A percentile compares a stretch with the other conserved stretches of the same genome.
Conservation (phyloP, 2,113 vertebrate genomes). For the Jaculus jaculus region DNA sequence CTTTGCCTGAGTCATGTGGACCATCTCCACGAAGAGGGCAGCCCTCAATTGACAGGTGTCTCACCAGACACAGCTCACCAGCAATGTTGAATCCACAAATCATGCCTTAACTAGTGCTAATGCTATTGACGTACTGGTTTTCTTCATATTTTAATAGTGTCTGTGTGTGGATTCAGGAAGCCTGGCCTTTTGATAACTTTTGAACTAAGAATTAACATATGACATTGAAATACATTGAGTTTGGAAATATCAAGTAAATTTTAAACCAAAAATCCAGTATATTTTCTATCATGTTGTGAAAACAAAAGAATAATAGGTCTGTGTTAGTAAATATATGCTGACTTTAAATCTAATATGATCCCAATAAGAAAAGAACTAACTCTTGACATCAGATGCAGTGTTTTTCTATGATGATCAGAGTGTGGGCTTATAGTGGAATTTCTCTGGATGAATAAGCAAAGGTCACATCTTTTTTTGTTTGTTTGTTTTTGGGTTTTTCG, state of each 20-base stretch:
- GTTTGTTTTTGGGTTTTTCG: too few relatives aligned
- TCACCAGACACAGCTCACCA: background rate
- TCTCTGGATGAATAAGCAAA: constrained; percentile 7
- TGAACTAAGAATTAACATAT: background rate
- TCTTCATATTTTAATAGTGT: background rate
- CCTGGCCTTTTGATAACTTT: background rate
- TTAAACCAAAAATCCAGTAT: background rate
- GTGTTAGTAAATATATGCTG: constrained; percentile 4
- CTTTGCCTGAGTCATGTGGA: too few relatives aligned
- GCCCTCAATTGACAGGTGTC: background rate
- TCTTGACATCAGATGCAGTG: background rate
- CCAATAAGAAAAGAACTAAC: background rate
- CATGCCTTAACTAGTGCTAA: background rate
- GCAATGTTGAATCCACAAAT: background rate
- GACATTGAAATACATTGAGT: background rate
- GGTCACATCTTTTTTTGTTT: background rate
- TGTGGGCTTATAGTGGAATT: background rate
- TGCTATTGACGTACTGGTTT: background rate
- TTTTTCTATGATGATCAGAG: background rate
- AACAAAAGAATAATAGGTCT: constrained; percentile 2
- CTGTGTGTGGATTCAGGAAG: background rate
- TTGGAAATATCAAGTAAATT: background rate
- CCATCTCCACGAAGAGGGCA: background rate
- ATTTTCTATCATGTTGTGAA: background rate
- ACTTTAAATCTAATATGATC: background rate